phyloP scores from a whole-genome alignment of 2,797 vertebrate genomes.

The Enteromius viviparus region DNA sequence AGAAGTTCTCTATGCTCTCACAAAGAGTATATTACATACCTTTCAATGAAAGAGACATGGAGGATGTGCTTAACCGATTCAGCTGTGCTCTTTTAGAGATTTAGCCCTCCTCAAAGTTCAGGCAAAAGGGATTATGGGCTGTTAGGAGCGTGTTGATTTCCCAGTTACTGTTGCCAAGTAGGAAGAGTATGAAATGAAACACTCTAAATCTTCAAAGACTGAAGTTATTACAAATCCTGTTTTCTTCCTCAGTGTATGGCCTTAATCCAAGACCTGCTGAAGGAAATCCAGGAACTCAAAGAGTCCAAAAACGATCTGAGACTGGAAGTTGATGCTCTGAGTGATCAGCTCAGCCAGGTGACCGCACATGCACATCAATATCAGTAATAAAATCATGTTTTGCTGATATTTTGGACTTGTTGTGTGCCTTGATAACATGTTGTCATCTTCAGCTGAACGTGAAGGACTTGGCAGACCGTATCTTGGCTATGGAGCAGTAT shows the following conservation, averaged over 20 bases:
- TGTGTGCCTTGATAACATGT: not conserved
- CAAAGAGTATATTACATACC: slow-evolving; percentile 39
- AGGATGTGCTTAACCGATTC: slow-evolving; percentile 10
- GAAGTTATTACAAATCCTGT: slow-evolving; percentile 1
- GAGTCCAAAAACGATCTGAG: slow-evolving; percentile 57
- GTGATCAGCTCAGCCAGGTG: slow-evolving; percentile 62
- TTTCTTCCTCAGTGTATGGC: slow-evolving; percentile 65
- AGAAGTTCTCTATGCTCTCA: not conserved
- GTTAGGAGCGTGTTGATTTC: slow-evolving; percentile 6
- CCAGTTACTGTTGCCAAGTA: slow-evolving; percentile 2
- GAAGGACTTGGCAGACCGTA: slow-evolving; percentile 33
- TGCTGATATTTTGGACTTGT: not conserved
- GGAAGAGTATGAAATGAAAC: slow-evolving; percentile 17
- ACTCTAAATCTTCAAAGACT: slow-evolving; percentile 31
- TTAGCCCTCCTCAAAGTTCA: not conserved
- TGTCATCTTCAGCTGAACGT: slow-evolving; percentile 53
- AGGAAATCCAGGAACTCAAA: slow-evolving; percentile 69
- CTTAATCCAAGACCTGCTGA: slow-evolving; percentile 69
- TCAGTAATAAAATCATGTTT: not conserved
- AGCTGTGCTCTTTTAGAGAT: not conserved
- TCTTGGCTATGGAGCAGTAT: slow-evolving; percentile 59
- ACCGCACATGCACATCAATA: not conserved
- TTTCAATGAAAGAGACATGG: slow-evolving; percentile 28
- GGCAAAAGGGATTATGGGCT: slow-evolving; percentile 1
- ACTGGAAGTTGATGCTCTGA: slow-evolving; percentile 62